Conservation (phyloP, 2,797 vertebrate genomes). For the Anas flavirostris region DNA sequence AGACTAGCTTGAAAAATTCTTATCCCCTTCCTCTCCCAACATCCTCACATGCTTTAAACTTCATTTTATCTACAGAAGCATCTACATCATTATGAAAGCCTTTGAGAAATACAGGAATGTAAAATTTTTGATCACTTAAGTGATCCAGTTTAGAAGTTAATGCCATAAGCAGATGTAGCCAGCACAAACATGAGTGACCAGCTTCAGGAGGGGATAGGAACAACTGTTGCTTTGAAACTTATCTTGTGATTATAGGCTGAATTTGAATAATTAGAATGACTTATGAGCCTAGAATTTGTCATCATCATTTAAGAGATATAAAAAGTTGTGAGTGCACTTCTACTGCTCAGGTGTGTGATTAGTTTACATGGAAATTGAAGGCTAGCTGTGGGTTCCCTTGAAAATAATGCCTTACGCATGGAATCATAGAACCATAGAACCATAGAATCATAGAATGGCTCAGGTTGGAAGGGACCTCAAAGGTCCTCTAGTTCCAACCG, state of each 20-base stretch:
- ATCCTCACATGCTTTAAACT: background rate
- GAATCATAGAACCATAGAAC: no score
- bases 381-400: background rate
- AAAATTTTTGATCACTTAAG: background rate
- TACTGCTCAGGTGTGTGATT: background rate
- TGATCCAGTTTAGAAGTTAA: background rate
- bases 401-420: background rate
- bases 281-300: background rate
- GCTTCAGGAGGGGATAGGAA: background rate
- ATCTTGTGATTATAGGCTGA: background rate
- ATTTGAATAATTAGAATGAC: background rate
- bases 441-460: no score
- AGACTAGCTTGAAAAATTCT: background rate
- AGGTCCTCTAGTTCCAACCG: no score
- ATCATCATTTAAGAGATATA: background rate
- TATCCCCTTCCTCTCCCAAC: background rate
- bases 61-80: background rate
- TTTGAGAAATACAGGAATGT: background rate
- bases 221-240: background rate
- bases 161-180: background rate
- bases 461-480: no score
- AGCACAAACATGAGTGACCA: background rate
- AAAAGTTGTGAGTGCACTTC: background rate
- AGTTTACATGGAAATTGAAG: background rate
- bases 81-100: background rate